phyloP scores from a whole-genome alignment of 1,140 invertebrate species.

The Gonioctena quinquepunctata region DNA sequence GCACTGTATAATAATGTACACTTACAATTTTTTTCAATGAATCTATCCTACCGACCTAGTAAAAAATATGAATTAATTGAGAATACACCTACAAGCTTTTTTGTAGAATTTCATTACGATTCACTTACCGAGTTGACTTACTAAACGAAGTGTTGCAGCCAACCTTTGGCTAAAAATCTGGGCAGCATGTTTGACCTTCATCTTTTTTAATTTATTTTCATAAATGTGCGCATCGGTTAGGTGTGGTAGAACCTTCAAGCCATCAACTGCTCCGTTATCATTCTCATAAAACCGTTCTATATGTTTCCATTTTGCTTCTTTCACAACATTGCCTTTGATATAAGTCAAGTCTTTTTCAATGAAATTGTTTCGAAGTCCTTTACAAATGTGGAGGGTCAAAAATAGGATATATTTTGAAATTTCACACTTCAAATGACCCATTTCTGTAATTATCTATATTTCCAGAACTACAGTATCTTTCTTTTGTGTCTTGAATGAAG shows the following conservation, averaged over 20 bases:
- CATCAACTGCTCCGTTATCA: background rate
- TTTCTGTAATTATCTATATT: background rate
- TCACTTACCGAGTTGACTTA: background rate
- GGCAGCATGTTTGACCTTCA: background rate
- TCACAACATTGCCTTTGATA: background rate
- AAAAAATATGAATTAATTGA: no score
- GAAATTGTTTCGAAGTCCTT: background rate
- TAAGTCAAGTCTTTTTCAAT: background rate
- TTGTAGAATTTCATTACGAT: no score
- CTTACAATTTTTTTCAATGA: no score
- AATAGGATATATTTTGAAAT: background rate
- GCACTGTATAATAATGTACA: no score
- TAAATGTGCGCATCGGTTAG: background rate
- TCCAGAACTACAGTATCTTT: background rate
- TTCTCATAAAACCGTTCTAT: background rate
- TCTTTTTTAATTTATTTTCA: constrained; percentile 8
- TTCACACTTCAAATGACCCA: background rate
- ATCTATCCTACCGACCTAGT: no score
- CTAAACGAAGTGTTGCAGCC: background rate
- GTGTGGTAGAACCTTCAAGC: background rate
- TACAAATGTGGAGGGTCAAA: background rate
- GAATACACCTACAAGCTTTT: background rate
- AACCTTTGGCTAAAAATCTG: constrained; percentile 12
- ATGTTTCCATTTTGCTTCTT: background rate
- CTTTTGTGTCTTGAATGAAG: background rate